Evolutionary conservation across 2,113 vertebrate species (phyloP).

Genomic region (Paramormyrops kingsleyae): DNA sequence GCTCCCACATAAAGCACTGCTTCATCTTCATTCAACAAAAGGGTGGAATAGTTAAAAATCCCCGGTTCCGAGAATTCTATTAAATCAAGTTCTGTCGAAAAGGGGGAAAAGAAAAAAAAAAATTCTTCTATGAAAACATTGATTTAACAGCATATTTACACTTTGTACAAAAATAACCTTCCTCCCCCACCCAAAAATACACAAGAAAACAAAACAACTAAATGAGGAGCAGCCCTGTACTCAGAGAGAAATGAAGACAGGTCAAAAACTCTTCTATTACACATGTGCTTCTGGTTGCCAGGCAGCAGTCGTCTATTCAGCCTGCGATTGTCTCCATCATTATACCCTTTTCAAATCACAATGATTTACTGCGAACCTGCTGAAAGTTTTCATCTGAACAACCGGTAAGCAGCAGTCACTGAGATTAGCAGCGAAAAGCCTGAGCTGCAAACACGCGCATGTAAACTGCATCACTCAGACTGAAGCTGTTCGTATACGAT

Average conservation of each 20-base stretch:
- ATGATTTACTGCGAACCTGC: slow-evolving; percentile 23
- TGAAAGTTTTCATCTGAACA: slow-evolving; percentile 18
- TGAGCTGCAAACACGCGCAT: slow-evolving; percentile 33
- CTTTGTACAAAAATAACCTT: background rate
- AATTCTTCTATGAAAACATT: too few relatives aligned
- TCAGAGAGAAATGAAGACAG: background rate
- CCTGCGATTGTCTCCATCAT: background rate
- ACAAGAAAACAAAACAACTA: background rate
- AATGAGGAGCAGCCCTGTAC: background rate
- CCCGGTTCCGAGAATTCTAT: slow-evolving; percentile 75
- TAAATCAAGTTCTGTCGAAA: slow-evolving; percentile 71
- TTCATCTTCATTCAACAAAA: slow-evolving; percentile 75
- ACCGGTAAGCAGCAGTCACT: slow-evolving; percentile 20
- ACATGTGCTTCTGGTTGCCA: background rate
- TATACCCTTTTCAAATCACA: background rate
- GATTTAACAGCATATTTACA: background rate
- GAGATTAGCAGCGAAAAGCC: slow-evolving; percentile 38
- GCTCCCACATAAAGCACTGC: slow-evolving; percentile 83
- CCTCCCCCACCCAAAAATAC: background rate
- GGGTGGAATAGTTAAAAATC: slow-evolving; percentile 84
- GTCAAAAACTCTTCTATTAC: background rate
- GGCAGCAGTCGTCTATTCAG: background rate
- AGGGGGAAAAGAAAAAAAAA: background rate
- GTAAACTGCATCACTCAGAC: slow-evolving; percentile 32
- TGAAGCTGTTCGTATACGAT: slow-evolving; percentile 7